Conservation (phyloP, 1,140 invertebrate genomes). For the Nephotettix cincticeps region DNA sequence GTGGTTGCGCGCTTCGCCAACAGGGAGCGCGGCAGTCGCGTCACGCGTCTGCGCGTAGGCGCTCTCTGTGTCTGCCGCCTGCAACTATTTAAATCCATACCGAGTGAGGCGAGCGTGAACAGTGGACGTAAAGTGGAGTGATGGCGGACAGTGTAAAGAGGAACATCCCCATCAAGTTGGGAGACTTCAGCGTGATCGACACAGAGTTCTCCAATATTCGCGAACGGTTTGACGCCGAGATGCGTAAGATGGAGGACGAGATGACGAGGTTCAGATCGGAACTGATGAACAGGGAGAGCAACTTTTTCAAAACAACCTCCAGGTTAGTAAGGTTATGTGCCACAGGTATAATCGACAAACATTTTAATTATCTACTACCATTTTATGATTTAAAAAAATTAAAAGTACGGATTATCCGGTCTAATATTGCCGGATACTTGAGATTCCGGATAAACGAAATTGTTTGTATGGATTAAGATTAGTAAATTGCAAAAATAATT, state of each 20-base stretch:
- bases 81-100: not conserved
- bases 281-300: conserved; percentile 87
- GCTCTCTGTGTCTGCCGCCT: not conserved
- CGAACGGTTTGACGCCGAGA: conserved; percentile 93
- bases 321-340: conserved; percentile 59
- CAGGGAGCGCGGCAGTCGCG: not conserved
- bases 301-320: conserved; percentile 85
- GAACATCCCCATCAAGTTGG: conserved; percentile 91
- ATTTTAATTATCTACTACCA: no score
- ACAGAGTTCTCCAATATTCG: conserved; percentile 95
- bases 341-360: not conserved
- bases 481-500: no score
- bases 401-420: no score
- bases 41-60: not conserved
- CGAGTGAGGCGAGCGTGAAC: not conserved
- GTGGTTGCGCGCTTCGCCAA: not conserved
- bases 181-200: conserved; percentile 93
- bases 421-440: no score
- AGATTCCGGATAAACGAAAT: no score
- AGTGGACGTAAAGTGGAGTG: not conserved
- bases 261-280: conserved; percentile 95
- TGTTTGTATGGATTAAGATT: no score
- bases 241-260: conserved; percentile 97
- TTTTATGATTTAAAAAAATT: no score
- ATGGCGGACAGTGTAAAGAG: conserved; percentile 61